Base-by-base conservation (phyloP, 1,140 invertebrate species). In the Paralvinella palmiformis region DNA sequence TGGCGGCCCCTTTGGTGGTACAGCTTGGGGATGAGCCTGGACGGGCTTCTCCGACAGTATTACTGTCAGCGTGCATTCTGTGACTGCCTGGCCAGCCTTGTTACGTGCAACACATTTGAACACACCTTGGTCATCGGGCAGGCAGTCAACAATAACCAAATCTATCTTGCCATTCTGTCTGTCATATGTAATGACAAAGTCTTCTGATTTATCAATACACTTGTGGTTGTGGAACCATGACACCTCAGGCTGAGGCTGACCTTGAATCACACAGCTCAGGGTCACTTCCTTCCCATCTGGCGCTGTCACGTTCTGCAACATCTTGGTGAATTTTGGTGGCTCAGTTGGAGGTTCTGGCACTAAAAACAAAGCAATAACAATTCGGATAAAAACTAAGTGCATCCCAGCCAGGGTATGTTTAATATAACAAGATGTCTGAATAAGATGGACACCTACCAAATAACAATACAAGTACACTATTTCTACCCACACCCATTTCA, bases 101-200 rank as follows among this genome's bases (percentile, higher is more conserved):
- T 67, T 68, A 52, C 32, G 67, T 56, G 52, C 59, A n/a, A 63
- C 59, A 33, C 29, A 69, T 22, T 58, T 64, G 61, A 44, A 69
- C 44, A 20, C 57, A 35, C 41, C 83, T 55, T 75, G 71, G 65
- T 84, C 83, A 62, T 82, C 79, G 29, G 81, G 79, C 65, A 81
- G 73, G 20, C 80, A 79, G 64, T 84, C 79, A 10, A 78, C 75
- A 68, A 84, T 79, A 41, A 82, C 74, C 13, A 84, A 68, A 59
- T 69, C 67, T 27, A 73, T 71, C 44, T 73, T 71, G 5, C 78
- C 79, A 17, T 75, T 77, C 31, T 77, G 69, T 56, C 71, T 69
- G 63, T 78, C 72, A 63, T 78, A 79, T 7, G 71, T 75, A 56
- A 81, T 77, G 50, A 77, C 74, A 71, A 77, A 77, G 44, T 81